Evolutionary conservation across 2,888 invertebrate species (phyloP), one percentile per base, ranked within the genome.

Genomic region (Drosophila peninsularis): DNA sequence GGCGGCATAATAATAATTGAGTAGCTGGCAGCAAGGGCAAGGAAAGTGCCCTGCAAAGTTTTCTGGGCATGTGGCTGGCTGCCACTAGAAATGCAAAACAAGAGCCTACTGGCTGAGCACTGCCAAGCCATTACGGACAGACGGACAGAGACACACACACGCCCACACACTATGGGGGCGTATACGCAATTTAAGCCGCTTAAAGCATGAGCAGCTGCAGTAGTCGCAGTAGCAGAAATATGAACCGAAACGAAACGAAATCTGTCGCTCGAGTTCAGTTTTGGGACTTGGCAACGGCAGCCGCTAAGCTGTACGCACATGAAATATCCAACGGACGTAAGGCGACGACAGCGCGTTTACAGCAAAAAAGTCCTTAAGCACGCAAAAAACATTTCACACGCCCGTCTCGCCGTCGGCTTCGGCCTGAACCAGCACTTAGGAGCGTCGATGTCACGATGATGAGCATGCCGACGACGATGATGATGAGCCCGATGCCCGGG

Each of bases 141-240:
- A 44, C 66, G 55, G 53, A 45, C 13, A 61, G 19, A 36, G 7
- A 19, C 19, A 1, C 1, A 32, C 17, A 17, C 30, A 19, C 13
- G 19, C 17, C 2, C 49, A 3, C 7, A 24, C 49, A 6, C 39
- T 42, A 5, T 10, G 17, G 42, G 62, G 75, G 77, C 82, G 82
- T 84, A 65, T 85, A 73, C 83, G 80, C 79, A 87, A 81, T 78
- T 78, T 83, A 83, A 83, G 88, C 82, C 72, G 83, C 86, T 82
- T 84, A 80, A 80, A 75, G 82, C 42, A 37, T 24, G 27, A 44
- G 14, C 39, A 24, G 58, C 42, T 58, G 42, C 55, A 55, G 42
- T 1, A 49, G 50, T 47, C 49, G 39, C 5, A 13, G 41, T 41
- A 41, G 24, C 62, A 71, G 71, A 67, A 88, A 82, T 80, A 70